Base-by-base conservation (phyloP, 2,797 vertebrate species). In the Neosilurus mollespiculum region DNA sequence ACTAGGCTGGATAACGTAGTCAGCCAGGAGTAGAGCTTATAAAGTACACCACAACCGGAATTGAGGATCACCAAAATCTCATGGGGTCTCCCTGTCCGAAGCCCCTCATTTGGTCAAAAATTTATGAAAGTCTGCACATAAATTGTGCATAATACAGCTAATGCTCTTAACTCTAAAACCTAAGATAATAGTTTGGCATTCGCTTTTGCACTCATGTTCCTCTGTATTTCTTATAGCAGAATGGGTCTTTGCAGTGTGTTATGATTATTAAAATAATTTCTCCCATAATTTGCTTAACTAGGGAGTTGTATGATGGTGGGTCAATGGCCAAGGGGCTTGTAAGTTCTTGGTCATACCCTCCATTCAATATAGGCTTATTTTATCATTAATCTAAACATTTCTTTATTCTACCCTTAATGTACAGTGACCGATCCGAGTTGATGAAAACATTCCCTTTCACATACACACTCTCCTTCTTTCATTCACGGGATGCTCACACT, bases 251-350 rank as follows among this genome's bases (percentile, higher is more conserved):
- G 66, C 84, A 81, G 86, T 89, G 88, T 91, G 85, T 92, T 90
- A 30, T 30, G 30, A 30, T 30, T 30, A 30, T 30, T 90, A 88
- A 94, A 93, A 93, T 89, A 59, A 87, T 89, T 95, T 89, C 90
- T 92, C 91, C 92, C 91, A 93, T 94, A 91, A 92, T 92, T 92
- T 93, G 89, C 91, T 94, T 94, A 88, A 88, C n/a, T 77, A 65
- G 88, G 88, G 88, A 88, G 86, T 91, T 89, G 76, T 90, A 91
- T 87, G 88, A 80, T 83, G 78, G 82, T 86, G 86, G 49, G 3
- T 79, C n/a, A 53, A 10, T 65, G 61, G 77, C 61, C 43, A n/a
- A 86, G 82, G 56, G 79, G 26, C 14, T 78, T 58, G 34, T 76
- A 58, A 78, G 88, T 84, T 85, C 78, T 81, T 67, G 71, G 88